These are phyloP conservation scores for Thalassoma bifasciatum DNA, from an alignment of 2,113 vertebrate genomes.

Conservation along the genomic window DNA sequence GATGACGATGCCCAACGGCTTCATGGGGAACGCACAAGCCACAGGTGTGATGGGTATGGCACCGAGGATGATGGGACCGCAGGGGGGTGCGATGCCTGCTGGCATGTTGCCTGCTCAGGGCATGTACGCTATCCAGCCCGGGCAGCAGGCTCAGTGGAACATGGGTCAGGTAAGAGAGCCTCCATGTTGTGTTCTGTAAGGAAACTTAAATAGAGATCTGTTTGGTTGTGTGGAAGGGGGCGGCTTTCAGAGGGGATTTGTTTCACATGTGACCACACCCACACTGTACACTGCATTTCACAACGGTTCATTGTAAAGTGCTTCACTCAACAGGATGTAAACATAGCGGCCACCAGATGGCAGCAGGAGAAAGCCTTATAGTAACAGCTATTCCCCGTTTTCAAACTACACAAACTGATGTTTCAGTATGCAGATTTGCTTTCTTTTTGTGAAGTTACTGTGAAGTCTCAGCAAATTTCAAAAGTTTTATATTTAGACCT, in stretches of 20 bases:
- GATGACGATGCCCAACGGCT: slow-evolving; percentile 96
- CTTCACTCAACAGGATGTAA: background rate
- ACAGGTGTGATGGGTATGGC: slow-evolving; percentile 93
- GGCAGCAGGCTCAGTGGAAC: slow-evolving; percentile 92
- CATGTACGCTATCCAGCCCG: slow-evolving; percentile 92
- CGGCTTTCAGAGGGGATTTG: background rate
- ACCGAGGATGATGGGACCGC: slow-evolving; percentile 89
- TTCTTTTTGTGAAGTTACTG: no score
- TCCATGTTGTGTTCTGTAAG: background rate
- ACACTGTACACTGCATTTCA: background rate
- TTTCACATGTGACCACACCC: slow-evolving; percentile 28
- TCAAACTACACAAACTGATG: no score
- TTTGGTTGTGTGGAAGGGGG: slow-evolving; percentile 2
- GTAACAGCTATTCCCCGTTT: background rate
- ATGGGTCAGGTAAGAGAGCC: slow-evolving; percentile 89
- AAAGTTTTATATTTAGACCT: no score
- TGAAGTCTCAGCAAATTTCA: no score
- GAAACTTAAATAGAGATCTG: background rate
- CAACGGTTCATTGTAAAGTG: background rate
- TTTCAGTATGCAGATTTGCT: no score
- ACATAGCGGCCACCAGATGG: slow-evolving; percentile 42
- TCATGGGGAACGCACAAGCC: slow-evolving; percentile 90
- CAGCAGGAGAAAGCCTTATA: slow-evolving; percentile 29
- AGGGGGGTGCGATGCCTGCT: slow-evolving; percentile 87
- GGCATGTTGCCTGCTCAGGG: slow-evolving; percentile 88